A percentile compares a stretch with the other conserved stretches of the same genome.
These are phyloP conservation scores for Gorsachius magnificus DNA, from an alignment of 2,797 vertebrate species.

Conservation along the genomic window DNA sequence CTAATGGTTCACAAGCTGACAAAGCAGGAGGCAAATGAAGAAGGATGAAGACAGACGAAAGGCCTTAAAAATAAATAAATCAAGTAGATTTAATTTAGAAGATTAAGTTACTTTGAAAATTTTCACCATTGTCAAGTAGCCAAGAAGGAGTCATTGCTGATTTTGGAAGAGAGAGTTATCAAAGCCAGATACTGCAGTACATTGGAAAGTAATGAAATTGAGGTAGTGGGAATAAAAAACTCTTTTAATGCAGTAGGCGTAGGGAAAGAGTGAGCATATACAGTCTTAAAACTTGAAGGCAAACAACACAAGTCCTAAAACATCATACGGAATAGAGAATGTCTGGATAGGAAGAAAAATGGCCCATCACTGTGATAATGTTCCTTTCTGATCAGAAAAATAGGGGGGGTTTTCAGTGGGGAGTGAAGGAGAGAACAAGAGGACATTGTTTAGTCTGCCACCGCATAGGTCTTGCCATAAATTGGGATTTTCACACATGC, in stretches of 20 bases:
- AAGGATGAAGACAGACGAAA: neutral
- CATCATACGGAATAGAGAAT: neutral
- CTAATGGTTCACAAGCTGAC: neutral
- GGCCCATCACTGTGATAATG: neutral
- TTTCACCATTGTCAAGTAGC: slow-evolving; percentile 20
- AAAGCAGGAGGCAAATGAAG: slow-evolving; percentile 6
- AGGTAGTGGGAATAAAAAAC: neutral
- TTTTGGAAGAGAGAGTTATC: neutral
- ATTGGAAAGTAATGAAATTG: slow-evolving; percentile 24
- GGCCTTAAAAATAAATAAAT: slow-evolving; percentile 26
- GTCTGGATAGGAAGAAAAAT: neutral
- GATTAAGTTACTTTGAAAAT: slow-evolving; percentile 28
- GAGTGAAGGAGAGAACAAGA: neutral
- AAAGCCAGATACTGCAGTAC: slow-evolving; percentile 25
- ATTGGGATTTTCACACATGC: neutral
- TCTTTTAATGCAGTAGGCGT: neutral
- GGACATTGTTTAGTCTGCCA: neutral
- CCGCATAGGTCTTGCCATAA: neutral
- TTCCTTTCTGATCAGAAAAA: neutral
- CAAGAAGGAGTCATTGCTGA: slow-evolving; percentile 21
- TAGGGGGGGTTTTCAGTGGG: neutral
- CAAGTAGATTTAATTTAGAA: slow-evolving; percentile 26
- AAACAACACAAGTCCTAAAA: neutral
- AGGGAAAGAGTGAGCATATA: neutral
- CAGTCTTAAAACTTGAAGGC: neutral